These are phyloP conservation scores for Hipparchia sbordonii DNA, from an alignment of 2,888 invertebrate species.

Conservation along the genomic window DNA sequence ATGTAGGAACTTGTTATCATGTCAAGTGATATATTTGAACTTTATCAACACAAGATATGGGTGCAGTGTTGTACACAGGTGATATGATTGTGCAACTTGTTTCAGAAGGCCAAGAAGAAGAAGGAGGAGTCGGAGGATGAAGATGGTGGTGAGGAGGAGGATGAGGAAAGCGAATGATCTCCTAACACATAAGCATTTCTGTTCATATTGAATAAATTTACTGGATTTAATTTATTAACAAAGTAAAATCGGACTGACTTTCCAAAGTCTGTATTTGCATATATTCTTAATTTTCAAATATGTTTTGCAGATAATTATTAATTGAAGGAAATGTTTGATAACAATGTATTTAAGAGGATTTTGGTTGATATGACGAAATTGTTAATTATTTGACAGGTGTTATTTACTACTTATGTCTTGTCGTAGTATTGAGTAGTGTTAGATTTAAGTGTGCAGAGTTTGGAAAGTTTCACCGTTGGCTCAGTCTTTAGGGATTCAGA, in stretches of 20 bases:
- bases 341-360: conserved; percentile 47
- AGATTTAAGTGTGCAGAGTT: conserved; percentile 69
- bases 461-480: conserved; percentile 79
- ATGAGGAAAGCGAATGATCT: conserved; percentile 86
- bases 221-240: conserved; percentile 82
- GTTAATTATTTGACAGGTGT: conserved; percentile 62
- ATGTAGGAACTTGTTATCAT: not conserved
- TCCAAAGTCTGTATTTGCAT: conserved; percentile 71
- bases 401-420: conserved; percentile 60
- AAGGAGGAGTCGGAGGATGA: conserved; percentile 86
- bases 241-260: conserved; percentile 79
- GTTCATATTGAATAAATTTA: conserved; percentile 83
- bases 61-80: not conserved
- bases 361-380: conserved; percentile 63
- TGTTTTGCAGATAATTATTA: conserved; percentile 39
- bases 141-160: conserved; percentile 85
- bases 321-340: conserved; percentile 39
- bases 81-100: conserved; percentile 30
- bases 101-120: conserved; percentile 81
- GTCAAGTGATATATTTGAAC: conserved; percentile 5
- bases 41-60: not conserved
- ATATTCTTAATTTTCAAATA: conserved; percentile 39
- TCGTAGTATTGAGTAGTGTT: conserved; percentile 57
- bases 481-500: conserved; percentile 75
- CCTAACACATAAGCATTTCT: conserved; percentile 69